Conservation (phyloP, 2,888 invertebrate genomes). For the Podabrus alpinus region DNA sequence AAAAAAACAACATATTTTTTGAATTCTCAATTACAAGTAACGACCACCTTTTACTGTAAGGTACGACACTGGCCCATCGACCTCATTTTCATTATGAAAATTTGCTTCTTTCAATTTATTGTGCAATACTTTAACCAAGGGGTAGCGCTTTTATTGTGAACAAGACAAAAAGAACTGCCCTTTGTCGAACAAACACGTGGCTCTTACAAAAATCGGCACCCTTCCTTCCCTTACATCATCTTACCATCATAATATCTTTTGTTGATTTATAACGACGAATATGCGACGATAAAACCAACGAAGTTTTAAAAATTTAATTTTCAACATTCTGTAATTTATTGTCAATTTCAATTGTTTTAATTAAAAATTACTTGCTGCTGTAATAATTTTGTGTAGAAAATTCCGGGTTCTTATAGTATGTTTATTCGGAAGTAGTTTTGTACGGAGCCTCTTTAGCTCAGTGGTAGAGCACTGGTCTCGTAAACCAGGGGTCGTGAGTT, state of each 20-base stretch:
- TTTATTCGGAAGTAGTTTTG: background rate
- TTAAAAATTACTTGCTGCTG: background rate
- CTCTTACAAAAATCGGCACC: slow-evolving; percentile 18
- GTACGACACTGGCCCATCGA: background rate
- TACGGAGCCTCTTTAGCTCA: slow-evolving; percentile 74
- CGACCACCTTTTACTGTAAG: background rate
- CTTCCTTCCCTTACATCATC: slow-evolving; percentile 9
- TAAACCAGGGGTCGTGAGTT: slow-evolving; percentile 85
- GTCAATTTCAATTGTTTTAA: background rate
- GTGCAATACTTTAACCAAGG: slow-evolving; percentile 26
- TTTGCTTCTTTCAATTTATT: slow-evolving; percentile 32
- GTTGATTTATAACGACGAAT: slow-evolving; percentile 1
- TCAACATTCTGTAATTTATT: background rate
- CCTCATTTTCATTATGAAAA: background rate
- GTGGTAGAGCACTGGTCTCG: slow-evolving; percentile 85
- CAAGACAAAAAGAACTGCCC: slow-evolving; percentile 21
- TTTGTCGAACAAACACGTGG: slow-evolving; percentile 23
- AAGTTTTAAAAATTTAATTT: background rate
- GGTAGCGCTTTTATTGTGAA: slow-evolving; percentile 19
- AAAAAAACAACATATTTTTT: too few relatives aligned
- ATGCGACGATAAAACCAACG: background rate
- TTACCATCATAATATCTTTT: slow-evolving; percentile 4
- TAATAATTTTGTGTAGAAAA: background rate
- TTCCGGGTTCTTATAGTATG: background rate
- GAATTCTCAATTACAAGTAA: background rate